Conservation (phyloP, 2,797 vertebrate genomes). For the Lutjanus campechanus region DNA sequence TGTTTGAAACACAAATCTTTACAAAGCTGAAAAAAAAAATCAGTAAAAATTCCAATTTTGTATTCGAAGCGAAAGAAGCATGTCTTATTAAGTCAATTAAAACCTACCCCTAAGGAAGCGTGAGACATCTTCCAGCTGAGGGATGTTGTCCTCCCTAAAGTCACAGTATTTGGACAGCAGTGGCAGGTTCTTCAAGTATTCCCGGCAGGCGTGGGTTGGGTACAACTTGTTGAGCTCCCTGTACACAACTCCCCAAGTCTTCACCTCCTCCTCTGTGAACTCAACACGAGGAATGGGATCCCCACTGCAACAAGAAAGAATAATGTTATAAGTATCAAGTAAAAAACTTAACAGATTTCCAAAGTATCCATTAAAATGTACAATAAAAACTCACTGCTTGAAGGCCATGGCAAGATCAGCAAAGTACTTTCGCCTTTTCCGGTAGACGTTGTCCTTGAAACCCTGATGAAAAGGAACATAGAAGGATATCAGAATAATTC, state of each 20-base stretch:
- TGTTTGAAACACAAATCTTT: neutral
- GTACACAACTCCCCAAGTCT: slow-evolving; percentile 96
- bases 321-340: slow-evolving; percentile 10
- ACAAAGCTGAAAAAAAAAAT: neutral
- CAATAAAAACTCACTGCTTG: slow-evolving; percentile 89
- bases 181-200: slow-evolving; percentile 97
- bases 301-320: slow-evolving; percentile 82
- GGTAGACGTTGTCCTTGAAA: slow-evolving; percentile 97
- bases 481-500: slow-evolving; percentile 5
- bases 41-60: neutral
- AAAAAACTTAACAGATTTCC: neutral
- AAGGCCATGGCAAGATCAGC: slow-evolving; percentile 94
- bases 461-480: slow-evolving; percentile 83
- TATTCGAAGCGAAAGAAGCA: neutral
- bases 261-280: slow-evolving; percentile 97
- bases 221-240: slow-evolving; percentile 96
- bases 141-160: slow-evolving; percentile 96
- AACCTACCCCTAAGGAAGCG: slow-evolving; percentile 92
- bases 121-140: slow-evolving; percentile 97
- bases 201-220: slow-evolving; percentile 95
- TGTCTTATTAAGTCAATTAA: neutral
- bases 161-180: slow-evolving; percentile 94
- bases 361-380: neutral
- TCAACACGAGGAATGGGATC: slow-evolving; percentile 94
- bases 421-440: slow-evolving; percentile 95